Evolutionary conservation across 2,113 vertebrate genomes (phyloP), one percentile per base, ranked within the genome.

Genomic region (Porphyrio hochstetteri): DNA sequence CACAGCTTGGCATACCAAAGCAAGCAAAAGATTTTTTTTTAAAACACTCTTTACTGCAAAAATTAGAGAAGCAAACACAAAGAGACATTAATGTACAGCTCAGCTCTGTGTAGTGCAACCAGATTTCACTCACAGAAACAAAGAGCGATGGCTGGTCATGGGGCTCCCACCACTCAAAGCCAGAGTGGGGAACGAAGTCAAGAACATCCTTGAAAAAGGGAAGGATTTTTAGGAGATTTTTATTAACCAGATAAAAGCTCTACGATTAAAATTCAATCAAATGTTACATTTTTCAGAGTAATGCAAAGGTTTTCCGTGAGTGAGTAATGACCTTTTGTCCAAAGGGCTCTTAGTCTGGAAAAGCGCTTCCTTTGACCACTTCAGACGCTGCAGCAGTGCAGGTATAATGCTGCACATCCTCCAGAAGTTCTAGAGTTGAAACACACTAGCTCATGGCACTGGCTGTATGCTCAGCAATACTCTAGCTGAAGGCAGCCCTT

Each of bases 391-490:
- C 75, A 74, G 44, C 13, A 38, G 65, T 2, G 6, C 42, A 17
- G 1, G 2, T 9, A 16, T 20, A 61, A 67, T 4, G 2, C 4
- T 74, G 48, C 27, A 1, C 10, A 23, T 17, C 50, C 48, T 42
- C 69, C 70, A 33, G 1, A 59, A 74, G 35, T 16, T 74, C 31
- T 9, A 0, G 3, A 77, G 33, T 0, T 57, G 23, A 53, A 86
- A 61, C 25, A 20, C 31, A 48, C 38, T 42, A 61, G 29, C 53
- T 72, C 53, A 63, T 4, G 48, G 36, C 85, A 60, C 50, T 19
- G 33, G 33, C 67, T 74, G 29, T 29, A 78, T 29, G 19, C 67
- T 48, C 63, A 38, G 52, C 83, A 70, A 36, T 25, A 44, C 42
- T 13, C 29, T n/a, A 59, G 65, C 0, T 27, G 10, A 27, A 82